These are phyloP conservation scores for Mesorhabditis sp. DNA, from an alignment of 2,888 invertebrate genomes.

Conservation along the genomic window DNA sequence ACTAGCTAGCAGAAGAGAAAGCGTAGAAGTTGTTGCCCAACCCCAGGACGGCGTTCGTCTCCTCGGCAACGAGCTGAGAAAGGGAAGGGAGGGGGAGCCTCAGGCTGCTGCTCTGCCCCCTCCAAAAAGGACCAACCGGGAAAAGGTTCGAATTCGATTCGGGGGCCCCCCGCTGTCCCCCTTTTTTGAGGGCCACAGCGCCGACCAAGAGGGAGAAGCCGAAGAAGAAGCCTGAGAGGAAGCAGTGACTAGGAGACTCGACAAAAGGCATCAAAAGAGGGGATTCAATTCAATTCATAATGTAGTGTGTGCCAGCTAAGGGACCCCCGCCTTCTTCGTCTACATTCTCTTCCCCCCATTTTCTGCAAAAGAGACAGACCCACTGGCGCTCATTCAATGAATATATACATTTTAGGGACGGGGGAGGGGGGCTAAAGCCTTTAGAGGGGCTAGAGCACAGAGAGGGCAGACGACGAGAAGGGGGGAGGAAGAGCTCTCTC, in stretches of 20 bases:
- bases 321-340: background rate
- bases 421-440: background rate
- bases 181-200: too few species aligned
- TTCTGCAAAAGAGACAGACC: too few species aligned
- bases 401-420: conserved; percentile 1
- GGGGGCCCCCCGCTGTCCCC: too few species aligned
- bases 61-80: background rate
- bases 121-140: too few species aligned
- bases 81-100: background rate
- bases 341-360: background rate
- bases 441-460: background rate
- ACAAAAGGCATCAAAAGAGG: too few species aligned
- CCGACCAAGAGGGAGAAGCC: too few species aligned
- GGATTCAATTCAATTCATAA: conserved; percentile 1
- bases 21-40: too few species aligned
- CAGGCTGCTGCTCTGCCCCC: background rate
- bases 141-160: background rate
- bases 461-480: background rate
- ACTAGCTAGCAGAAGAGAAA: too few species aligned
- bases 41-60: background rate
- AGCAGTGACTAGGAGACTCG: too few species aligned
- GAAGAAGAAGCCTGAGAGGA: too few species aligned
- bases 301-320: background rate
- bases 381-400: background rate
- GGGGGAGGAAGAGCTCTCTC: background rate